These are phyloP conservation scores for Aplysina aerophoba DNA, from an alignment of 37 sponge, comb jelly and placozoan genomes.

Conservation along the genomic window DNA sequence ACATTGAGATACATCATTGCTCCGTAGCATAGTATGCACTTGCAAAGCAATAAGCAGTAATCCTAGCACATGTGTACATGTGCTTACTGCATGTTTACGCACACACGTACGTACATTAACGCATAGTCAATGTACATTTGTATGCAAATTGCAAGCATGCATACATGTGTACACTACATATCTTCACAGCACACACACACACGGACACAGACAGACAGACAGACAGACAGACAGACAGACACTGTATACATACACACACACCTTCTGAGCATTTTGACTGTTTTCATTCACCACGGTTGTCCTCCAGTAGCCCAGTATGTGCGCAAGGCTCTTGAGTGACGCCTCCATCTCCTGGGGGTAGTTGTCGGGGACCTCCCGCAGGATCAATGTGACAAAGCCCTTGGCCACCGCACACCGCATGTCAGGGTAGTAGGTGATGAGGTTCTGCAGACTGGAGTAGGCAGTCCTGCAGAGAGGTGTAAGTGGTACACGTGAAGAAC, in stretches of 20 bases:
- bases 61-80: no score
- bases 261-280: neutral
- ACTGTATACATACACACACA: neutral
- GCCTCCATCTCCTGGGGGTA: constrained; percentile 84
- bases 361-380: constrained; percentile 88
- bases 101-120: no score
- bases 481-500: no score
- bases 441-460: constrained; percentile 70
- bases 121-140: no score
- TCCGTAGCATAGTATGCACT: no score
- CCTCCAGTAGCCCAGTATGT: constrained; percentile 86
- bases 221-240: neutral
- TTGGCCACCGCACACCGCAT: constrained; percentile 68
- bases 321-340: constrained; percentile 67
- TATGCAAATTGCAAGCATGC: no score
- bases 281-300: constrained; percentile 45
- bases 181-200: neutral
- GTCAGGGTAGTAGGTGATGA: constrained; percentile 77
- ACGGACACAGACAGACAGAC: neutral
- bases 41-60: no score
- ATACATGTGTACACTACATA: neutral
- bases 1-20: no score
- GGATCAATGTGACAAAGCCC: constrained; percentile 68
- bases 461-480: constrained; percentile 60
- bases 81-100: no score